phyloP scores from a whole-genome alignment of 1,140 invertebrate genomes.

The Dufourea novaeangliae region DNA sequence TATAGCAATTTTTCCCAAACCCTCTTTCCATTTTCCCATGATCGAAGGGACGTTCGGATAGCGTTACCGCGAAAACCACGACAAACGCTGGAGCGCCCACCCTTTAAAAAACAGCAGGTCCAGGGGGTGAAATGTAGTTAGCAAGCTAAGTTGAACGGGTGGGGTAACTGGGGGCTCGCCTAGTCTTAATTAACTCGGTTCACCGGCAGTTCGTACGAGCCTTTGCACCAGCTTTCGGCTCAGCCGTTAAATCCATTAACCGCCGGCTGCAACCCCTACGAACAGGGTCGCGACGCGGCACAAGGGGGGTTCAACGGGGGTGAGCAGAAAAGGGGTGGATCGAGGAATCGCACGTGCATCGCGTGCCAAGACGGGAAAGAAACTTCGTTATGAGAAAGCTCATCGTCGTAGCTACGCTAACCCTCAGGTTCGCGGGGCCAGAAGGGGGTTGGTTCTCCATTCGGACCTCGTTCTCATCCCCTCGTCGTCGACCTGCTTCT shows the following conservation, averaged over 20 bases:
- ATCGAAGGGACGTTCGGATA: slow-evolving; percentile 21
- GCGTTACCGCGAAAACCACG: slow-evolving; percentile 20
- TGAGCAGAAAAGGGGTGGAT: slow-evolving; percentile 28
- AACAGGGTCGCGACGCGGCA: not conserved
- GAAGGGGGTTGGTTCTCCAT: slow-evolving; percentile 34
- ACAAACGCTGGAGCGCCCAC: slow-evolving; percentile 27
- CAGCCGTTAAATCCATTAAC: slow-evolving; percentile 65
- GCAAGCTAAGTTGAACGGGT: slow-evolving; percentile 13
- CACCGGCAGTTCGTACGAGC: slow-evolving; percentile 47
- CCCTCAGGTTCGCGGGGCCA: slow-evolving; percentile 14
- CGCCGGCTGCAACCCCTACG: not conserved
- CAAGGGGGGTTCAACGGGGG: not conserved
- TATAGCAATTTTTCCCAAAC: not conserved
- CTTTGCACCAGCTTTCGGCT: slow-evolving; percentile 51
- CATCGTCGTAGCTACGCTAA: slow-evolving; percentile 54
- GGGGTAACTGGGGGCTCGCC: slow-evolving; percentile 5
- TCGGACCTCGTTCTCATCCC: slow-evolving; percentile 38
- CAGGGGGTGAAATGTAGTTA: slow-evolving; percentile 42
- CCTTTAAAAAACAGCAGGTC: slow-evolving; percentile 47
- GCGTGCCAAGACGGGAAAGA: slow-evolving; percentile 52
- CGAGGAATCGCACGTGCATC: slow-evolving; percentile 60
- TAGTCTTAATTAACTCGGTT: slow-evolving; percentile 73
- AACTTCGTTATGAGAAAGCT: slow-evolving; percentile 66
- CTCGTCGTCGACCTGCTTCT: slow-evolving; percentile 5
- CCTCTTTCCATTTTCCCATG: not conserved